Conservation (phyloP, 2,888 invertebrate genomes). For the Rhaphigaster nebulosa region DNA sequence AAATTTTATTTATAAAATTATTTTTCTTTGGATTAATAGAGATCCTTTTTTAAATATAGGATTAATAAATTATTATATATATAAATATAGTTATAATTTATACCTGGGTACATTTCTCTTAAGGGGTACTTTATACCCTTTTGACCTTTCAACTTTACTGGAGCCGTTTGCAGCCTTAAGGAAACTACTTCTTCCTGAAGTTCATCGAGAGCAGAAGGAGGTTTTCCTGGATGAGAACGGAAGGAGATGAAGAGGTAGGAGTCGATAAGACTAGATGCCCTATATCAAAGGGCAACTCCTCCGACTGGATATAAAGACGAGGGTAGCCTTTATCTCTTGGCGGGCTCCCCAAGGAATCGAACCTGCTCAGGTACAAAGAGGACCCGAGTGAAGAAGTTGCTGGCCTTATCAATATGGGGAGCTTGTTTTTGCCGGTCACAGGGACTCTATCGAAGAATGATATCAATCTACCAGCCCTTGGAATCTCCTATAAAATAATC, state of each 20-base stretch:
- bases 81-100: too few species aligned
- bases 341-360: background rate
- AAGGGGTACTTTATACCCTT: background rate
- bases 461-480: conserved; percentile 14
- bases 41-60: too few species aligned
- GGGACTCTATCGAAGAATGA: background rate
- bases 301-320: too few species aligned
- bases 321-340: background rate
- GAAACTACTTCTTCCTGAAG: background rate
- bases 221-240: background rate
- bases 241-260: background rate
- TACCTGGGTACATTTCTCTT: too few species aligned
- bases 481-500: conserved; percentile 32
- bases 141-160: background rate
- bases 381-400: background rate
- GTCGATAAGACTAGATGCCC: background rate
- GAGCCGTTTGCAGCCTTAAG: background rate
- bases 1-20: too few species aligned
- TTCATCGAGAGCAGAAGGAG: background rate
- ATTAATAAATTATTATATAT: too few species aligned
- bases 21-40: too few species aligned
- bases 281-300: conserved; percentile 42
- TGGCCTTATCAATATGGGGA: conserved; percentile 5
- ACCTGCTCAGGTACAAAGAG: background rate
- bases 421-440: conserved; percentile 10